These are phyloP conservation scores for Notoglanidium macrostoma DNA, from an alignment of 2,797 vertebrate species.

Conservation along the genomic window DNA sequence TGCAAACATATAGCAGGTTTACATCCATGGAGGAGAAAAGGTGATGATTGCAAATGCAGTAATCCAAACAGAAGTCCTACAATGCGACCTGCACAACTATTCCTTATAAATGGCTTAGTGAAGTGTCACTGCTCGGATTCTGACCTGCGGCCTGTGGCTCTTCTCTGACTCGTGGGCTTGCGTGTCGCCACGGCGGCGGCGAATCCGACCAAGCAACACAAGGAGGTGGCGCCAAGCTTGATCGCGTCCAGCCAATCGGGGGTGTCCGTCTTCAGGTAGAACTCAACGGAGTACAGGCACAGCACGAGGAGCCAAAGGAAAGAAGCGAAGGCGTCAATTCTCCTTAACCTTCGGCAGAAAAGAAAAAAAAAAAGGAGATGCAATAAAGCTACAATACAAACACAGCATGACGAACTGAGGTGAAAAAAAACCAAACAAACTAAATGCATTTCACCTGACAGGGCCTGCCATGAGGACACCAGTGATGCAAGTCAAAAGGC, in stretches of 20 bases:
- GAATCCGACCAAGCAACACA: constrained; percentile 93
- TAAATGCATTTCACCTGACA: constrained; percentile 74
- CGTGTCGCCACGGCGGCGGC: constrained; percentile 87
- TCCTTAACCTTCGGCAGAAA: constrained; percentile 79
- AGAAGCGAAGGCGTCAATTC: constrained; percentile 88
- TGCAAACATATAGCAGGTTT: constrained; percentile 4
- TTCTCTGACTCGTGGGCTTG: constrained; percentile 82
- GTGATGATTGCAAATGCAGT: constrained; percentile 8
- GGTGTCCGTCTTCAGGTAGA: constrained; percentile 69
- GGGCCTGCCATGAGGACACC: constrained; percentile 87
- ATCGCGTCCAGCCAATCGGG: constrained; percentile 83
- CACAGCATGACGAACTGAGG: neutral
- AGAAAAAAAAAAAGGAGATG: neutral
- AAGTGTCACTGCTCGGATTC: constrained; percentile 84
- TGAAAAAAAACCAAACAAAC: neutral
- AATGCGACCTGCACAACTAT: constrained; percentile 20
- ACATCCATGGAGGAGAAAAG: constrained; percentile 15
- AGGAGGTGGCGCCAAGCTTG: constrained; percentile 78
- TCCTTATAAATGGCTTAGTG: constrained; percentile 57
- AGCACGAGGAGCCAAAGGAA: constrained; percentile 88
- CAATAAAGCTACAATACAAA: neutral
- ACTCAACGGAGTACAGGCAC: constrained; percentile 80
- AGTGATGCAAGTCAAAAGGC: constrained; percentile 85
- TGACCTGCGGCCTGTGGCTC: constrained; percentile 95
- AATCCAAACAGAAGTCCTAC: constrained; percentile 29